phyloP scores from a whole-genome alignment of 2,797 vertebrate genomes.

The Hippopotamyrus pictus region DNA sequence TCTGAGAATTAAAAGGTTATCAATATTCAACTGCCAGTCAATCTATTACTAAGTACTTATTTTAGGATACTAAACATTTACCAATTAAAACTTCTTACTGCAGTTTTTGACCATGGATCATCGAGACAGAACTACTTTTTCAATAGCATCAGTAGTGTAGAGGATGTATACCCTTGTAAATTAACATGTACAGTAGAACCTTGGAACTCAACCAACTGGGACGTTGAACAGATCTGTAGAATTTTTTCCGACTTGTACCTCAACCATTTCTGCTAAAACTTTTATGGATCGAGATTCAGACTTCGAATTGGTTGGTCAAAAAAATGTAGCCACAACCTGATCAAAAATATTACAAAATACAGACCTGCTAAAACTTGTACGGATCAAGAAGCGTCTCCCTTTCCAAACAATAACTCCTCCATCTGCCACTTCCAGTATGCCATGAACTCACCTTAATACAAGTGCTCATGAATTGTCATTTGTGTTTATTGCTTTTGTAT shows the following conservation, averaged over 20 bases:
- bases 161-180: neutral
- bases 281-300: neutral
- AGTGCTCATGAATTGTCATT: neutral
- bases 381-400: neutral
- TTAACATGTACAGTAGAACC: neutral
- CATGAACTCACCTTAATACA: neutral
- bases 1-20: neutral
- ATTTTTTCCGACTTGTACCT: neutral
- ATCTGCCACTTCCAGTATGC: neutral
- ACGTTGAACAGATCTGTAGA: neutral
- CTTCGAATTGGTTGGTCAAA: neutral
- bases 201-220: neutral
- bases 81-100: neutral
- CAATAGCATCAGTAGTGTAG: neutral
- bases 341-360: neutral
- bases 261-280: neutral
- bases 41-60: slow-evolving; percentile 7
- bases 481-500: neutral
- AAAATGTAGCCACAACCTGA: neutral
- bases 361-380: neutral
- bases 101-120: neutral
- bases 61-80: neutral
- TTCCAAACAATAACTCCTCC: neutral
- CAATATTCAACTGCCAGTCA: neutral
- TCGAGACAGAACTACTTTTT: neutral